A percentile compares a stretch with the other conserved stretches of the same genome.
These are phyloP conservation scores for Sinonovacula constricta DNA, from an alignment of 1,140 invertebrate species.

Conservation along the genomic window DNA sequence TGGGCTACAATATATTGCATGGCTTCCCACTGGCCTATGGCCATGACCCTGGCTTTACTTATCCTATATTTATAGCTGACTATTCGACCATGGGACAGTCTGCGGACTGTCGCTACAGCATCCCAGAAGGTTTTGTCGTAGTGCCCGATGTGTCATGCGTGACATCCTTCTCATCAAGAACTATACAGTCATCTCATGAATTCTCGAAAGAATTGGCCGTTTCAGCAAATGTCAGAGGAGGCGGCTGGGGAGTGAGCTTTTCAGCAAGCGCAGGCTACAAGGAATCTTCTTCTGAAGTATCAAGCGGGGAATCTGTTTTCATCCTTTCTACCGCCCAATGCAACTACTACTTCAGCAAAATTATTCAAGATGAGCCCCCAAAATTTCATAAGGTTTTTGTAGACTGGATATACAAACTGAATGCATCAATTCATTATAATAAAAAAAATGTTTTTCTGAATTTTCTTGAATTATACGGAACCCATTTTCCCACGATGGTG, in stretches of 20 bases:
- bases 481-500: conserved; percentile 27
- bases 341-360: conserved; percentile 42
- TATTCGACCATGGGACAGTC: background rate
- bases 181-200: conserved; percentile 5
- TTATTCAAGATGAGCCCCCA: conserved; percentile 5
- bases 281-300: conserved; percentile 1
- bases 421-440: background rate
- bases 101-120: background rate
- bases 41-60: conserved; percentile 9
- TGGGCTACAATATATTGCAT: background rate
- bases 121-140: conserved; percentile 2
- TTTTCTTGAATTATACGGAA: conserved; percentile 41
- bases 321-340: conserved; percentile 43
- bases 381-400: conserved; percentile 21
- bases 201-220: conserved; percentile 18
- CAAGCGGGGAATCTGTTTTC: conserved; percentile 18
- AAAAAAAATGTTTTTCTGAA: conserved; percentile 1
- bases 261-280: conserved; percentile 46
- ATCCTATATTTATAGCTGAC: background rate
- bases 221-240: conserved; percentile 14
- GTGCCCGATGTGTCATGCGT: background rate
- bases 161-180: background rate
- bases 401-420: conserved; percentile 32
- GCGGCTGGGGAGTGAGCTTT: no score
- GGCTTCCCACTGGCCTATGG: background rate